phyloP scores from a whole-genome alignment of 2,888 invertebrate species.

The Dynastes hyllus region DNA sequence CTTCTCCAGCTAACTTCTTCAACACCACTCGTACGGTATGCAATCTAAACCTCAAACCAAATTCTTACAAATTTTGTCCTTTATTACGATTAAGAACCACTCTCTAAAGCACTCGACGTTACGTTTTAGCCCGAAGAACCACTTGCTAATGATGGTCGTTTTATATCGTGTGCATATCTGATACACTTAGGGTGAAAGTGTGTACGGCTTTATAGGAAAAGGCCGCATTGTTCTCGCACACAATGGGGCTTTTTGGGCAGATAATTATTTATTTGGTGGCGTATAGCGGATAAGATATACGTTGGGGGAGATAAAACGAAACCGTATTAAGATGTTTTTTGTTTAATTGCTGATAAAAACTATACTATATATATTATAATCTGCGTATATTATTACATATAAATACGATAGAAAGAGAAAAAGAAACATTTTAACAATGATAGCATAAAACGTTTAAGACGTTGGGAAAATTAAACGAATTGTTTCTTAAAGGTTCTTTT shows the following conservation, averaged over 20 bases:
- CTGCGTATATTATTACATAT: too few species aligned
- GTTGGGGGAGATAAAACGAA: constrained; percentile 9
- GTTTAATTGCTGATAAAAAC: too few species aligned
- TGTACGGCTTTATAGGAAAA: constrained; percentile 32
- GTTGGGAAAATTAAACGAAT: too few species aligned
- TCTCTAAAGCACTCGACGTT: constrained; percentile 2
- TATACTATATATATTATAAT: too few species aligned
- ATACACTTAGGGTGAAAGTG: constrained; percentile 49
- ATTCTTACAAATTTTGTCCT: too few species aligned
- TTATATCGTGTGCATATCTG: constrained; percentile 23
- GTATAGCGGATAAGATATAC: constrained; percentile 14
- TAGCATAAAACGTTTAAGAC: too few species aligned
- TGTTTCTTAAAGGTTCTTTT: too few species aligned
- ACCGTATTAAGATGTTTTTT: not conserved
- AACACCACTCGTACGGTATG: not conserved
- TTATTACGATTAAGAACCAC: too few species aligned
- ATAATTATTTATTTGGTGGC: constrained; percentile 61
- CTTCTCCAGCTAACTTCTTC: not conserved
- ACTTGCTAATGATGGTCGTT: constrained; percentile 34
- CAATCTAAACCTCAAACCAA: too few species aligned
- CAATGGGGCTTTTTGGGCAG: constrained; percentile 59
- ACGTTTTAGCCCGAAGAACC: constrained; percentile 22
- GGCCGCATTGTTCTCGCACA: constrained; percentile 54
- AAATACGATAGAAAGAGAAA: too few species aligned
- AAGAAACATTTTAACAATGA: too few species aligned